Conservation (phyloP, 2,888 invertebrate genomes). For the Molorchus minor region DNA sequence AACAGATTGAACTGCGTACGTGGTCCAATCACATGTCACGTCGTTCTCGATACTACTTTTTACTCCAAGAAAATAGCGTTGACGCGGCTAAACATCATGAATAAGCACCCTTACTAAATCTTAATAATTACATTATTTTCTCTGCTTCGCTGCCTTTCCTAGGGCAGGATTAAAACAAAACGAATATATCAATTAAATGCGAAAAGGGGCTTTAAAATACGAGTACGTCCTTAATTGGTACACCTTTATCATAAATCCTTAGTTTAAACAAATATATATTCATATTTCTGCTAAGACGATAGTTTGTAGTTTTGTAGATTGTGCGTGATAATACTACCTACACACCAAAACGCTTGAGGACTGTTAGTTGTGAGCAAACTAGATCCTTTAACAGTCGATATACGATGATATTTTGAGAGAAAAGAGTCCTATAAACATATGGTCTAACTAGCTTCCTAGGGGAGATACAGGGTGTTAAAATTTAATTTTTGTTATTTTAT, state of each 20-base stretch:
- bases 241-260: neutral
- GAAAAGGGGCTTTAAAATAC: neutral
- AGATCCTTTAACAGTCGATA: too few species aligned
- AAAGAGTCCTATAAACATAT: too few species aligned
- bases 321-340: too few species aligned
- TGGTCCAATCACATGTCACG: too few species aligned
- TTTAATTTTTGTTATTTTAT: too few species aligned
- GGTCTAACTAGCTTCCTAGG: too few species aligned
- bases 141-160: slow-evolving; percentile 5
- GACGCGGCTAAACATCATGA: slow-evolving; percentile 11
- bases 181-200: slow-evolving; percentile 18
- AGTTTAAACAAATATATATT: slow-evolving; percentile 3
- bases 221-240: slow-evolving; percentile 1
- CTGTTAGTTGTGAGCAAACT: too few species aligned
- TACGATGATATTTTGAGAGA: too few species aligned
- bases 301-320: neutral
- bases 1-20: too few species aligned
- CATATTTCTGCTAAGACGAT: neutral
- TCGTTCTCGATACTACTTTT: too few species aligned
- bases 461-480: too few species aligned
- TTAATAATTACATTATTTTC: slow-evolving; percentile 21
- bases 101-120: slow-evolving; percentile 13
- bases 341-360: too few species aligned
- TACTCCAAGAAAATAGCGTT: slow-evolving; percentile 2
- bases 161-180: slow-evolving; percentile 13